phyloP scores from a whole-genome alignment of 2,888 invertebrate genomes.

The Leucoptera coffeella region DNA sequence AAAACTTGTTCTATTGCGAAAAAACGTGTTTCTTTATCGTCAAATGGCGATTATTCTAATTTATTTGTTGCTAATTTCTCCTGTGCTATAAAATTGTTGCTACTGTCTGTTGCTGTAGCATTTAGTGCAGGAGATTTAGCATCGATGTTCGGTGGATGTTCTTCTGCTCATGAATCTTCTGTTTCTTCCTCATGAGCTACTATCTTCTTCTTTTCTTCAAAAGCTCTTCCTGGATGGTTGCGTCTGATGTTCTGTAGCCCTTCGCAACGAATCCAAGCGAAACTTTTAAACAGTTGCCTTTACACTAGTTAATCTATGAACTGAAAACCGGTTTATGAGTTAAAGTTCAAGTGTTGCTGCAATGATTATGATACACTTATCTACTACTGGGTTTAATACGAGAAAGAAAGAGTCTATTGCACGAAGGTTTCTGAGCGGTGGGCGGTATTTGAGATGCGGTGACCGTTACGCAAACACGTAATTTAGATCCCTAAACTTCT shows the following conservation, averaged over 20 bases:
- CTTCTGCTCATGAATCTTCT: conserved; percentile 16
- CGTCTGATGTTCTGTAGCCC: conserved; percentile 31
- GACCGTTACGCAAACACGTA: conserved; percentile 39
- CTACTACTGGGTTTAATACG: conserved; percentile 38
- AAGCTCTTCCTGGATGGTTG: conserved; percentile 43
- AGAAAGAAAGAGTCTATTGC: conserved; percentile 44
- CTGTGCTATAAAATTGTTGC: conserved; percentile 42
- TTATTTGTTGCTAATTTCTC: conserved; percentile 33
- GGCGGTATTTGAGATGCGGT: conserved; percentile 27
- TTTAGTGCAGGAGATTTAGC: conserved; percentile 12
- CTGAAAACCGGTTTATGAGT: conserved; percentile 31
- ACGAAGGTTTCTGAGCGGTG: conserved; percentile 47
- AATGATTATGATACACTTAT: conserved; percentile 44
- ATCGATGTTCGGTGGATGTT: too few relatives aligned
- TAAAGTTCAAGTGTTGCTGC: conserved; percentile 50
- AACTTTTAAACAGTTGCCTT: conserved; percentile 44
- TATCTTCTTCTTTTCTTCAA: too few relatives aligned
- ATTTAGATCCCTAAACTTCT: conserved; percentile 14
- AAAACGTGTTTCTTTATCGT: conserved; percentile 55
- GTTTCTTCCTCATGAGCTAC: conserved; percentile 13
- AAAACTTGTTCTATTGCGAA: conserved; percentile 58
- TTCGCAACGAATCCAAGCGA: conserved; percentile 37
- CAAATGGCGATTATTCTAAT: conserved; percentile 46
- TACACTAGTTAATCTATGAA: conserved; percentile 33
- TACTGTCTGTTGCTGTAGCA: conserved; percentile 38